These are phyloP conservation scores for Reinhardtius hippoglossoides DNA, from an alignment of 2,113 vertebrate species.

Conservation along the genomic window DNA sequence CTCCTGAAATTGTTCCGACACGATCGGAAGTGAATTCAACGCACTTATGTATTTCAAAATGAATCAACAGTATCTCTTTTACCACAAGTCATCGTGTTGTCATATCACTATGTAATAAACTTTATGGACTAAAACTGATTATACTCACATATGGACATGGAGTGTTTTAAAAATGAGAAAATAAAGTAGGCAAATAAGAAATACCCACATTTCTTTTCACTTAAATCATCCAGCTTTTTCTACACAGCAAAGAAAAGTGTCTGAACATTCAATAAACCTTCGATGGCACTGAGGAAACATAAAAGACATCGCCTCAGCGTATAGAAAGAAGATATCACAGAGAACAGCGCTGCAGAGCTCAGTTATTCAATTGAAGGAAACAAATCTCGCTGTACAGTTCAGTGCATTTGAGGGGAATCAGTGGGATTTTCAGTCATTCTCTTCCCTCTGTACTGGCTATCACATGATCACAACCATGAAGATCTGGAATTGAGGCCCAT, in stretches of 20 bases:
- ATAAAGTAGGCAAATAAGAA: background rate
- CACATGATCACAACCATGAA: conserved; percentile 53
- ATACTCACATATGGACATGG: background rate
- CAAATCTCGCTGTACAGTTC: background rate
- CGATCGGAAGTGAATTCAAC: background rate
- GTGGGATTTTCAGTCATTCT: conserved; percentile 52
- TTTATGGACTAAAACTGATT: background rate
- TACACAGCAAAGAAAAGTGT: background rate
- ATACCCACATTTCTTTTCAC: background rate
- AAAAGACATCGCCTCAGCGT: background rate
- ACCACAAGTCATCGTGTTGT: background rate
- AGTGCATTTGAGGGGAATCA: conserved; percentile 2
- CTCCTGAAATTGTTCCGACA: conserved; percentile 1
- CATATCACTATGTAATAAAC: background rate
- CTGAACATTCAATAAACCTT: background rate
- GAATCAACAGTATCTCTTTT: conserved; percentile 1
- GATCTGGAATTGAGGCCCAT: conserved; percentile 52
- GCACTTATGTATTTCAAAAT: background rate
- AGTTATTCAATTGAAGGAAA: conserved; percentile 33
- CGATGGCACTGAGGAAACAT: background rate
- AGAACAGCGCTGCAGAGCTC: background rate
- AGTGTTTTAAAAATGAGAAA: background rate
- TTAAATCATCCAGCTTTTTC: background rate
- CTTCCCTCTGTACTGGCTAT: conserved; percentile 19
- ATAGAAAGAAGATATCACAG: conserved; percentile 3